Percentiles rank a stretch among this genome's conserved stretches.
Conservation (phyloP, 2,797 vertebrate genomes). For the Sebastes minor region DNA sequence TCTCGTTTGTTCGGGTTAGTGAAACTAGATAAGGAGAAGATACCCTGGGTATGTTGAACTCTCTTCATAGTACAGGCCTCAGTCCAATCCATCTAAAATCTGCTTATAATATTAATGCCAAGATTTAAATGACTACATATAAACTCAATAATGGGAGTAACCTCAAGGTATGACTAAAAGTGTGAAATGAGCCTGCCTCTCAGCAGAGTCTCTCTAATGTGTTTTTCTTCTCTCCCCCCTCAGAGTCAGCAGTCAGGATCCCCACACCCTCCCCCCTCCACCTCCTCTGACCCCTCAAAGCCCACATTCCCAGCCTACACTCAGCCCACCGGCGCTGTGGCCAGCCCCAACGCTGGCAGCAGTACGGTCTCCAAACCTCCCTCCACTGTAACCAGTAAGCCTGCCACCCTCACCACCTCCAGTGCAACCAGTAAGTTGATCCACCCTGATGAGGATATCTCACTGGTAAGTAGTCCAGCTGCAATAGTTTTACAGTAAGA, state of each 20-base stretch:
- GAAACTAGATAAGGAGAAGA: too few relatives aligned
- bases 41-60: too few relatives aligned
- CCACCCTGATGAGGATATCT: conserved; percentile 99
- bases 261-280: conserved; percentile 86
- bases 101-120: background rate
- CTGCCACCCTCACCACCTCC: conserved; percentile 95
- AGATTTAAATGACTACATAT: background rate
- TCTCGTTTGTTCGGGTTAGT: too few relatives aligned
- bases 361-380: conserved; percentile 91
- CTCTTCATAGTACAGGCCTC: too few relatives aligned
- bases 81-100: background rate
- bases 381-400: conserved; percentile 95
- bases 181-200: background rate
- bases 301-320: conserved; percentile 95
- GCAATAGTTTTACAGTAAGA: conserved; percentile 63
- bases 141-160: background rate
- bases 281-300: conserved; percentile 89
- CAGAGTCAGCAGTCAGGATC: conserved; percentile 91
- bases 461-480: conserved; percentile 92
- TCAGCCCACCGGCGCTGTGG: conserved; percentile 82
- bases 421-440: conserved; percentile 99
- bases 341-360: conserved; percentile 77
- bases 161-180: conserved; percentile 28
- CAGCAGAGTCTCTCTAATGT: background rate
- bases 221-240: conserved; percentile 12